Evolutionary conservation across 2,113 vertebrate species (phyloP).

Genomic region (Chloebia gouldiae): DNA sequence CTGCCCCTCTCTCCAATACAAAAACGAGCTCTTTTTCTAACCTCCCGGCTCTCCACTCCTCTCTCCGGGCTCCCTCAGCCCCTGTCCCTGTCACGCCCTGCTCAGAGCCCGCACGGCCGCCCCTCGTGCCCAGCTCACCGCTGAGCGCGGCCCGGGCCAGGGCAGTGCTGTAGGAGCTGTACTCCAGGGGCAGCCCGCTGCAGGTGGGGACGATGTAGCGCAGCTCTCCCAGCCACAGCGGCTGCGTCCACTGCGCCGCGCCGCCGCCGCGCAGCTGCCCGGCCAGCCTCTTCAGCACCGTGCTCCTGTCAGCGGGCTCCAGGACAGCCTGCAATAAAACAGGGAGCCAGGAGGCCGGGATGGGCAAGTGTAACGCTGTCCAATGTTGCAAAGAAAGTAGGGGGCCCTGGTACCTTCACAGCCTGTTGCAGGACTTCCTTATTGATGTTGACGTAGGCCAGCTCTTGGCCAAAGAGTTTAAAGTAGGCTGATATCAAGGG

Average conservation of each 20-base stretch:
- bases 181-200: slow-evolving; percentile 78
- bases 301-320: background rate
- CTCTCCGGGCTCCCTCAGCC: background rate
- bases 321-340: slow-evolving; percentile 12
- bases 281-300: background rate
- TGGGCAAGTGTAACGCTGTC: rapidly evolving
- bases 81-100: background rate
- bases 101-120: background rate
- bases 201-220: slow-evolving; percentile 73
- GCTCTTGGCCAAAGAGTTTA: slow-evolving; percentile 82
- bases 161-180: slow-evolving; percentile 67
- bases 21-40: background rate
- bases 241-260: slow-evolving; percentile 59
- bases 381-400: background rate
- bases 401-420: slow-evolving; percentile 64
- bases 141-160: slow-evolving; percentile 56
- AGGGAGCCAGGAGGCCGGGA: background rate
- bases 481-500: slow-evolving; percentile 73
- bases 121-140: slow-evolving; percentile 6
- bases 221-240: slow-evolving; percentile 71
- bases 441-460: slow-evolving; percentile 72
- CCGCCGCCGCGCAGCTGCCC: slow-evolving; percentile 56
- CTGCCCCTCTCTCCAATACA: background rate
- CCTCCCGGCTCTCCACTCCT: background rate
- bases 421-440: slow-evolving; percentile 70